Percentiles rank a stretch among this genome's conserved stretches.
phyloP scores from a whole-genome alignment of 1,140 invertebrate species.

The Drosophila parvula region DNA sequence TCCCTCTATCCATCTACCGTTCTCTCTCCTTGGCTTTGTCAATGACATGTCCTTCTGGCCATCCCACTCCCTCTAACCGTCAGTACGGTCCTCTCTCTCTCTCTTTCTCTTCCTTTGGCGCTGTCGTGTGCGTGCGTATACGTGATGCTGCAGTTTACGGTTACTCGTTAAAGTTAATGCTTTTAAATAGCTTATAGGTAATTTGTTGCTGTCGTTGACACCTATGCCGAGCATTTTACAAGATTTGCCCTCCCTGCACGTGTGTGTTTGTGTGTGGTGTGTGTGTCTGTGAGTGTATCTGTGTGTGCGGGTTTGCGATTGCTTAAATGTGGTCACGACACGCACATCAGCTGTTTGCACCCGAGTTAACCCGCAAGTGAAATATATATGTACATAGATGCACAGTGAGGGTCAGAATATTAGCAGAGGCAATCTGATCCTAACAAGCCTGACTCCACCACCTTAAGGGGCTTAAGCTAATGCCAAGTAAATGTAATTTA shows the following conservation, averaged over 20 bases:
- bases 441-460: not conserved
- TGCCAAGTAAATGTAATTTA: constrained; percentile 9
- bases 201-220: constrained; percentile 63
- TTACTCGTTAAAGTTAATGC: constrained; percentile 69
- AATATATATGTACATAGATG: not conserved
- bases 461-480: constrained; percentile 4
- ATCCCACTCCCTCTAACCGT: constrained; percentile 8
- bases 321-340: constrained; percentile 48
- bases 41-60: constrained; percentile 56
- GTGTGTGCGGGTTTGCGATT: constrained; percentile 14
- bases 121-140: constrained; percentile 43
- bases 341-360: constrained; percentile 67
- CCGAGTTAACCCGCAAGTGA: constrained; percentile 11
- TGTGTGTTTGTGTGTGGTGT: constrained; percentile 11
- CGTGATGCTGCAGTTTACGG: constrained; percentile 66
- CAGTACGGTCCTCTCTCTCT: not conserved
- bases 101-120: not conserved
- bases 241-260: constrained; percentile 47
- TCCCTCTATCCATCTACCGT: not conserved
- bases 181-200: constrained; percentile 66
- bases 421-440: constrained; percentile 7
- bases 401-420: constrained; percentile 15
- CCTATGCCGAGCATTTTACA: constrained; percentile 58
- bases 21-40: constrained; percentile 41
- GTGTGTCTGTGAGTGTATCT: constrained; percentile 16